Base-by-base conservation (phyloP, 1,140 invertebrate genomes). In the Acromyrmex heyeri region DNA sequence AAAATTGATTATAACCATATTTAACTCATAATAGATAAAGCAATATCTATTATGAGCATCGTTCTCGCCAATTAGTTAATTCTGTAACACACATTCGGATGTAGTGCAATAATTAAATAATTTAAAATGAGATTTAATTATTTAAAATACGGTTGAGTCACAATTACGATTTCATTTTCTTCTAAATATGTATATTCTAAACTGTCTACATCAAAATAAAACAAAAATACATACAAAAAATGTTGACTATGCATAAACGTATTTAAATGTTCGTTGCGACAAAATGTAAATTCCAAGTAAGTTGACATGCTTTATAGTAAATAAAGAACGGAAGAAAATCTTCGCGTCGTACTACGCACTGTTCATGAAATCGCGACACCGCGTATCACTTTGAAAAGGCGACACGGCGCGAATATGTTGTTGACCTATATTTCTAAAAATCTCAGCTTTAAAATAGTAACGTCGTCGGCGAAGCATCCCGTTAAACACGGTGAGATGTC, bases 341-440 rank as follows among this genome's bases (percentile, higher is more conserved):
- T 79, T 57, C 18, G 70, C 21, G 30, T 30, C 12, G 62, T 69
- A 67, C 50, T 64, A 70, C 48, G 70, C 53, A 38, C 53, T 44
- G 57, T 53, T 1, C 73, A 50, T 4, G 55, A 30, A 50, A 70
- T 79, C 72, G 75, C 75, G 48, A 38, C 27, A 50, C 24, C 16
- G 12, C 12, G 12, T 1, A 44, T n/a, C 18, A 44, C 10, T 48
- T 24, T 48, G 14, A 14, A 55, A 62, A 59, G 61, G 48, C 21
- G 61, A 61, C 34, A 61, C 48, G 38, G 24, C 14, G 55, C 12
- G 21, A 48, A 65, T 83, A 88, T 85, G 69, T 57, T 85, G 92
- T 86, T 94, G 94, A 93, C 94, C 94, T 88, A 95, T 94, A 95
- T 95, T 93, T 93, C 94, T 92, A 93, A 94, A 94, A 94, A 94